These are phyloP conservation scores for Microchirus variegatus DNA, from an alignment of 2,797 vertebrate genomes.

Conservation along the genomic window DNA sequence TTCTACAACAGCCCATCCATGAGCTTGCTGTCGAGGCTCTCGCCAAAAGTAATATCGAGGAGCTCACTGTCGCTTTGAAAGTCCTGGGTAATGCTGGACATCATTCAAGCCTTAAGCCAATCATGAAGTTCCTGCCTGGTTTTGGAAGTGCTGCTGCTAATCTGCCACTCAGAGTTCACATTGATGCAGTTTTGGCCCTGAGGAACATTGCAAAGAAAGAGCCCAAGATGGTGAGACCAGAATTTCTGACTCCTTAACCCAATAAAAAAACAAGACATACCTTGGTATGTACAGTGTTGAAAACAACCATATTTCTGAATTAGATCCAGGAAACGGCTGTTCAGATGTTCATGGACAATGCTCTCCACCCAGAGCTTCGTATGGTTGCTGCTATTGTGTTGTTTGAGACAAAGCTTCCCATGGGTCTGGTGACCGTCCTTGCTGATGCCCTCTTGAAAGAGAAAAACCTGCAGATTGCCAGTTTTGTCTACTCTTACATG, in stretches of 20 bases:
- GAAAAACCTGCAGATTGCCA: slow-evolving; percentile 82
- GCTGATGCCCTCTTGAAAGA: slow-evolving; percentile 79
- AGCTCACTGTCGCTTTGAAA: slow-evolving; percentile 74
- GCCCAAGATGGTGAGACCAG: slow-evolving; percentile 69
- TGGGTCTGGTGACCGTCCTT: slow-evolving; percentile 74
- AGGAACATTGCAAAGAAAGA: slow-evolving; percentile 82
- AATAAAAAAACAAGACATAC: not conserved
- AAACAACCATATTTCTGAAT: slow-evolving; percentile 26
- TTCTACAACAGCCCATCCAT: slow-evolving; percentile 75
- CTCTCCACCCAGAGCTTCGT: slow-evolving; percentile 74
- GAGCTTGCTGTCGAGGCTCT: slow-evolving; percentile 60
- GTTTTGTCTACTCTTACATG: slow-evolving; percentile 84
- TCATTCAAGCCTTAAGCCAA: slow-evolving; percentile 78
- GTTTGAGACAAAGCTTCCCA: slow-evolving; percentile 84
- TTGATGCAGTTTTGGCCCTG: slow-evolving; percentile 74
- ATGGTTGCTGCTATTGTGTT: slow-evolving; percentile 81
- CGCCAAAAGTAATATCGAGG: slow-evolving; percentile 44
- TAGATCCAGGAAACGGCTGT: slow-evolving; percentile 85
- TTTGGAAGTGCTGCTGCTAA: slow-evolving; percentile 61
- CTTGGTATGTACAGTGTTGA: not conserved
- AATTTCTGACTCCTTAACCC: not conserved
- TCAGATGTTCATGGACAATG: slow-evolving; percentile 82
- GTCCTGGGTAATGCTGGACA: slow-evolving; percentile 84
- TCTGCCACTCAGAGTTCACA: slow-evolving; percentile 72
- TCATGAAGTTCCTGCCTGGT: slow-evolving; percentile 81